These are phyloP conservation scores for Sesamia nonagrioides DNA, from an alignment of 1,140 invertebrate species.

Conservation along the genomic window DNA sequence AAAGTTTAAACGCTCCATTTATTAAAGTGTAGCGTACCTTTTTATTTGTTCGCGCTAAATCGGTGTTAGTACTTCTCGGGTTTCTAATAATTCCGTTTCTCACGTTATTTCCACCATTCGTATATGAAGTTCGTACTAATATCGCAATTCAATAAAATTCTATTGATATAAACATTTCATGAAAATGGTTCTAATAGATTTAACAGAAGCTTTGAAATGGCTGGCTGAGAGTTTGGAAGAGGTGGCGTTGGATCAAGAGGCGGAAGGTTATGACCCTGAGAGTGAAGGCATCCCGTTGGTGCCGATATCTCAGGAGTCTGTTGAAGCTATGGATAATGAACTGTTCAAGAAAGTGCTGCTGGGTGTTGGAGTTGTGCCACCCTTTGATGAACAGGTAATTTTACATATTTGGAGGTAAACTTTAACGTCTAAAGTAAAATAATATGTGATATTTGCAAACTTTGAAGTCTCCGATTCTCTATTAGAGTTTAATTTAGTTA, in stretches of 20 bases:
- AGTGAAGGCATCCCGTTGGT: slow-evolving; percentile 90
- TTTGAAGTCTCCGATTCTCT: not conserved
- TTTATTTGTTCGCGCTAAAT: slow-evolving; percentile 30
- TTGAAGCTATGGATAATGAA: slow-evolving; percentile 88
- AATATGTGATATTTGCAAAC: not conserved
- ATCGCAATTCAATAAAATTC: slow-evolving; percentile 21
- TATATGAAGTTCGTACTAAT: slow-evolving; percentile 34
- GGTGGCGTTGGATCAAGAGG: slow-evolving; percentile 84
- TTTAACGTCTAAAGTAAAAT: not conserved
- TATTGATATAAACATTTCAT: slow-evolving; percentile 23
- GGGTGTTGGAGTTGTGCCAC: slow-evolving; percentile 88
- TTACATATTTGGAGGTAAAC: no score
- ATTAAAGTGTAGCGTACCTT: slow-evolving; percentile 29
- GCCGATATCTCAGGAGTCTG: slow-evolving; percentile 88
- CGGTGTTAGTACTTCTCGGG: slow-evolving; percentile 33
- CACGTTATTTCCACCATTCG: slow-evolving; percentile 22
- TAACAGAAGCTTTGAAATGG: slow-evolving; percentile 80
- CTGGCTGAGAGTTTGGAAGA: slow-evolving; percentile 83
- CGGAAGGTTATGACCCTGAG: slow-evolving; percentile 81
- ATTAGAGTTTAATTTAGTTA: not conserved
- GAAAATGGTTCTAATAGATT: slow-evolving; percentile 57
- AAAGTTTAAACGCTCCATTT: not conserved
- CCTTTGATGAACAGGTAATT: slow-evolving; percentile 86
- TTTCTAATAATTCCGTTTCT: slow-evolving; percentile 38
- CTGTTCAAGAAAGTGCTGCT: slow-evolving; percentile 88